Base-by-base conservation (phyloP, 1,140 invertebrate genomes). In the Anagrus nilaparvatae region DNA sequence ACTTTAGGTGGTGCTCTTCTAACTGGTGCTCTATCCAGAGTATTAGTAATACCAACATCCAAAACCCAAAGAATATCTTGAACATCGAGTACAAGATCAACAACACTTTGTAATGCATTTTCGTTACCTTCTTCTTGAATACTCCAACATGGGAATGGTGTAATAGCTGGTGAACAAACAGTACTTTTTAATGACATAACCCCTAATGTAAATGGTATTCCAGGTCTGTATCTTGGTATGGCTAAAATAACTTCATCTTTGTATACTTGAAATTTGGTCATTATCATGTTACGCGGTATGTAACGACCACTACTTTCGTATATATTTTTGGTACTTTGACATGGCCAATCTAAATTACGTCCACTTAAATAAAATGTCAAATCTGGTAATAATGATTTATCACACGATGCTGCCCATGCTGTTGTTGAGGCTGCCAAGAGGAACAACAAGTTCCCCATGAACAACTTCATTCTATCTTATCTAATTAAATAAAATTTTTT, bases 61-160 rank as follows among this genome's bases (percentile, higher is more conserved):
- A 84, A 60, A 3, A 75, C 68, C 81, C 81, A 84, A 2, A 83
- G 55, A n/a, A 77, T 70, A 44, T 75, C 74, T 53, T 75, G 57
- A 12, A 56, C 50, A 55, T 79, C 77, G 17, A 79, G 46, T 25
- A 60, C 64, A 4, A 79, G 53, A 52, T 81, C 78, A 3, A 79
- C 71, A 8, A 66, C 77, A 8, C 69, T 77, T 44, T 79, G 76
- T 3, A 80, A 48, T 0, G 74, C 74, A 24, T 75, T 58, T 44
- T 75, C 76, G 51, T 75, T 75, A 14, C 73, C 74, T 52, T 78
- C 76, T 44, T 77, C 75, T 51, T 79, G 75, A 18, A 74, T 63
- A 6, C 66, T 53, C 76, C 76, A 79, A 50, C 70, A 75, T 0
- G 78, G 77, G 61, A 72, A 80, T 0, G 78, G 73, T n/a, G 57